These are phyloP conservation scores for Mesembrinibis cayennensis DNA, from an alignment of 2,113 vertebrate species.

Conservation along the genomic window DNA sequence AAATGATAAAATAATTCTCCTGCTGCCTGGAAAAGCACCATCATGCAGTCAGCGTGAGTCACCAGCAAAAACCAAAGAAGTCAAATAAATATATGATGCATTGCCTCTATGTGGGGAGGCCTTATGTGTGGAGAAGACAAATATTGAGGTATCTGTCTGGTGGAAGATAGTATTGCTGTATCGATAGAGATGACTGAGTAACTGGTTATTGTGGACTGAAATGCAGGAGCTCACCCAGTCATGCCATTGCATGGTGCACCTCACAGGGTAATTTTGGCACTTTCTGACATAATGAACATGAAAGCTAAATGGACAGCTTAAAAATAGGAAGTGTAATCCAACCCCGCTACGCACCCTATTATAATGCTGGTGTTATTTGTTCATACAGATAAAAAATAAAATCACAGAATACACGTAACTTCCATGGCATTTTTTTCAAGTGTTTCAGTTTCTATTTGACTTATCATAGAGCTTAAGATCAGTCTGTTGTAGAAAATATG, in stretches of 20 bases:
- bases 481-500: not conserved
- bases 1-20: not conserved
- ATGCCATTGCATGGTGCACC: not conserved
- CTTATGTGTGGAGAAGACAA: not conserved
- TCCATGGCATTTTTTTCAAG: not conserved
- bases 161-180: not conserved
- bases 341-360: accelerated
- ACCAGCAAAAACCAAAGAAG: not conserved
- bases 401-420: not conserved
- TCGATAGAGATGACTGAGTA: not conserved
- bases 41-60: not conserved
- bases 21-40: constrained; percentile 20
- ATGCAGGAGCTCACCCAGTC: not conserved
- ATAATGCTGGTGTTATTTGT: not conserved
- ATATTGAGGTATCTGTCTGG: not conserved
- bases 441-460: not conserved
- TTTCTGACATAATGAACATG: not conserved
- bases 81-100: not conserved
- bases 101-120: not conserved
- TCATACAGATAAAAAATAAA: not conserved
- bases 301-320: not conserved
- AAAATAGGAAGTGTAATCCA: not conserved
- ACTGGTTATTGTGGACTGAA: not conserved
- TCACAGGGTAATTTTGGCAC: not conserved
- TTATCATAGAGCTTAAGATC: not conserved